Evolutionary conservation across 2,888 invertebrate species (phyloP).

Genomic region (Agrenia bidenticulata): DNA sequence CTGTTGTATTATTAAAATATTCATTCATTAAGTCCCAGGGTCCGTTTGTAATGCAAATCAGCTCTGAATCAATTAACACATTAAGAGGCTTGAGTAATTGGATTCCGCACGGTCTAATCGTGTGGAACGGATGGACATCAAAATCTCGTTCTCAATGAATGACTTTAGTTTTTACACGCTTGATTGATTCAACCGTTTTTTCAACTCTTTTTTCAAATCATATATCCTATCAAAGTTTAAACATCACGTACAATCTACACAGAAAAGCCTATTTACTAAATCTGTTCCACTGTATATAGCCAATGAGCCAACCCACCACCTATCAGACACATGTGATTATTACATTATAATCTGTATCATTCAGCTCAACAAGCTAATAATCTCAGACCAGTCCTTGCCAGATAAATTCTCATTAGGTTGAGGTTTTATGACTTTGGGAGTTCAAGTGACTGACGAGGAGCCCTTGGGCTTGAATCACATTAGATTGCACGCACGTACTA

Average conservation of each 20-base stretch:
- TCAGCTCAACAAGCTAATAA: background rate
- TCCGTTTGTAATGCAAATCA: slow-evolving; percentile 45
- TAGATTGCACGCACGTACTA: background rate
- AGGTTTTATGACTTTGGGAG: too few species aligned
- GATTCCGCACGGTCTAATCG: slow-evolving; percentile 22
- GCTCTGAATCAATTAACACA: slow-evolving; percentile 40
- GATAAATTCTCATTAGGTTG: slow-evolving; percentile 6
- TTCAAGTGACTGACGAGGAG: background rate
- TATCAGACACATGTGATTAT: background rate
- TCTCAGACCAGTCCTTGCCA: background rate
- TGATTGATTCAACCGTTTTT: slow-evolving; percentile 2
- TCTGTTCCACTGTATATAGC: too few species aligned
- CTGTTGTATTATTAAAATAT: too few species aligned
- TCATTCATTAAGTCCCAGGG: slow-evolving; percentile 15
- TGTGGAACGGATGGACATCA: slow-evolving; percentile 25
- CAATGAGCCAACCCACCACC: too few species aligned
- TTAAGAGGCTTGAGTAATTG: slow-evolving; percentile 36
- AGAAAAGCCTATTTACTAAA: too few species aligned
- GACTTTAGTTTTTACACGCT: background rate
- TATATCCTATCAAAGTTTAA: too few species aligned
- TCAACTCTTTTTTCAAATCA: too few species aligned
- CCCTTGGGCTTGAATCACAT: slow-evolving; percentile 10
- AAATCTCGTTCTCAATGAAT: slow-evolving; percentile 10
- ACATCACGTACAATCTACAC: too few species aligned
- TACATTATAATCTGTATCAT: slow-evolving; percentile 4